These are phyloP conservation scores for Neria commutata DNA, from an alignment of 2,888 invertebrate genomes.

Conservation along the genomic window DNA sequence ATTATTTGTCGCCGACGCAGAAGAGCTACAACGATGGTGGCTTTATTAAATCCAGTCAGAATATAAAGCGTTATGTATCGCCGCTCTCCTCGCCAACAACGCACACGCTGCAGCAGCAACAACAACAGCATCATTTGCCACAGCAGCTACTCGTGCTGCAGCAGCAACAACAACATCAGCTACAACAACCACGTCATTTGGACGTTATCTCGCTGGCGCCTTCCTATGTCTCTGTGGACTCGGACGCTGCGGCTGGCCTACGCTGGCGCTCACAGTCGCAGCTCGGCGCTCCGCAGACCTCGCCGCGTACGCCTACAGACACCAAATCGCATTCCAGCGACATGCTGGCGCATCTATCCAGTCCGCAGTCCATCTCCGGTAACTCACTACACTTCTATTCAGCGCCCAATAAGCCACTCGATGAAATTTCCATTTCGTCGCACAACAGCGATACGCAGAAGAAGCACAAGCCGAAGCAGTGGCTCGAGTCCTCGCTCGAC, in stretches of 20 bases:
- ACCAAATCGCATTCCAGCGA: slow-evolving; percentile 53
- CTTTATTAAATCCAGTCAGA: slow-evolving; percentile 59
- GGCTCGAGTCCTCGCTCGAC: slow-evolving; percentile 61
- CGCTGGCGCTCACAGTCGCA: slow-evolving; percentile 53
- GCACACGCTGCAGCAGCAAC: slow-evolving; percentile 26
- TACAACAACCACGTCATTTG: slow-evolving; percentile 34
- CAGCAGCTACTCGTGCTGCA: slow-evolving; percentile 12
- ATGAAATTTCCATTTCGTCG: slow-evolving; percentile 58
- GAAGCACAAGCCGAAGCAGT: slow-evolving; percentile 57
- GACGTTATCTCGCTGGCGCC: slow-evolving; percentile 54
- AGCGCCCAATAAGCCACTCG: slow-evolving; percentile 40
- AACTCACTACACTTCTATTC: too few relatives aligned
- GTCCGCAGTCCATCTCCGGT: too few relatives aligned
- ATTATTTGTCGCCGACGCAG: slow-evolving; percentile 58
- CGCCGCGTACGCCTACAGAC: slow-evolving; percentile 44
- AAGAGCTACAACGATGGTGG: slow-evolving; percentile 56
- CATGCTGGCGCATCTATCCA: slow-evolving; percentile 43
- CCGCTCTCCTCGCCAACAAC: slow-evolving; percentile 49
- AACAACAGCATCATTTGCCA: slow-evolving; percentile 16
- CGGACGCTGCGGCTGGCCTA: slow-evolving; percentile 35
- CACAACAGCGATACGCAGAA: slow-evolving; percentile 53
- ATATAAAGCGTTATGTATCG: slow-evolving; percentile 58
- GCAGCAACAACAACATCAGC: slow-evolving; percentile 28
- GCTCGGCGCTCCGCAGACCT: slow-evolving; percentile 44
- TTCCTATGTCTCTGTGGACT: slow-evolving; percentile 49